Evolutionary conservation across 2,113 vertebrate species (phyloP), one percentile per base, ranked within the genome.

Genomic region (Verasper variegatus): DNA sequence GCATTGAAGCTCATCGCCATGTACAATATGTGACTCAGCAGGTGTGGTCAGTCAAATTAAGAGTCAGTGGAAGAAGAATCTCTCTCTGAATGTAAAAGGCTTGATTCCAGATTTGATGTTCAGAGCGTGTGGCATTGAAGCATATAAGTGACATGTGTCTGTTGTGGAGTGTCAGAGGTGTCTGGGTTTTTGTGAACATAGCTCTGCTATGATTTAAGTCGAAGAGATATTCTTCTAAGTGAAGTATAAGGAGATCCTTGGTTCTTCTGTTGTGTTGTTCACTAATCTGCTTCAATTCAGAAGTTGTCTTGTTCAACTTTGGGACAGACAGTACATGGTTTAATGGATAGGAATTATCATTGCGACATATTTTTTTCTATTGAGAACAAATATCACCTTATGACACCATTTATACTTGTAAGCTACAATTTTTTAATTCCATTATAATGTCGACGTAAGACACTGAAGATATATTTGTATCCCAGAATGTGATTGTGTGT

Each of bases 401-500:
- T 83, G n/a, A 76, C 65, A 68, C 17, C 15, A 70, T 76, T 72
- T 58, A 68, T 42, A 68, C 21, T 40, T 84, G n/a, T 86, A 88
- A 86, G 80, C 83, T 85, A 82, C 68, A 71, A 81, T 58, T 76
- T 75, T 54, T 74, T 47, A 20, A 78, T 82, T 76, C 51, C 58
- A 80, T 71, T 82, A 40, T 78, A 51, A 80, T 72, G 63, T 90
- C 63, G 72, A 83, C 78, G 27, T 82, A 84, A 88, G 51, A 92
- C 78, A 92, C 78, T 91, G 86, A 94, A 93, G 89, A 86, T 92
- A 85, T 86, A 82, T 86, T 82, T 90, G 57, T 83, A 94, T 93
- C 93, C 93, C 90, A 89, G 80, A 94, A 95, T 95, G 93, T 95
- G 93, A 95, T 88, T 81, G 68, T 83, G n/a, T 77, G 15, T 87